Percentiles rank a stretch among this genome's conserved stretches.
phyloP scores from a whole-genome alignment of 2,113 vertebrate genomes.

The Cygnus buccinator region DNA sequence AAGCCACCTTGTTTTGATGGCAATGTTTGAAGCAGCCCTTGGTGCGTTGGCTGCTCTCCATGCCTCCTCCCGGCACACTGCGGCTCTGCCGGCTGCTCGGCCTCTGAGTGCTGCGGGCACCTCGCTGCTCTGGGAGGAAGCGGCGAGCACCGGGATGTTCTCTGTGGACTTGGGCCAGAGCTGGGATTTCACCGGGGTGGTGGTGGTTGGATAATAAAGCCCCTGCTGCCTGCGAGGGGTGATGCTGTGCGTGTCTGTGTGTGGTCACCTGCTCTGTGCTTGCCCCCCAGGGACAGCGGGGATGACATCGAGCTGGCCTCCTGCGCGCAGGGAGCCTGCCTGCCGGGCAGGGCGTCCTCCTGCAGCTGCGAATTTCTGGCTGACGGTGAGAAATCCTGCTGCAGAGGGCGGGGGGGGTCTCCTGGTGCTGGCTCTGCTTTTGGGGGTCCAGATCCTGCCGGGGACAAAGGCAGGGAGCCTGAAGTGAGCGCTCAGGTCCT shows the following conservation, averaged over 20 bases:
- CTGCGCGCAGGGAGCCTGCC: conserved; percentile 85
- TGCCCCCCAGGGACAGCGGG: conserved; percentile 88
- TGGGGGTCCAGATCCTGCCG: neutral
- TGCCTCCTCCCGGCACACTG: too few relatives aligned
- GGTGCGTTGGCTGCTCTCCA: neutral
- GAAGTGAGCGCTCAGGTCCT: neutral
- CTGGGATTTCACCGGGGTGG: neutral
- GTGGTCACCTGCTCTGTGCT: neutral
- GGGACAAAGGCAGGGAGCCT: neutral
- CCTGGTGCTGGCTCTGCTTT: neutral
- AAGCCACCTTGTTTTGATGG: neutral
- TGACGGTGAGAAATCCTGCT: conserved; percentile 79
- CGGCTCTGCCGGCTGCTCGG: neutral
- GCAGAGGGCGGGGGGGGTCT: fast-evolving
- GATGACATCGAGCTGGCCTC: conserved; percentile 91
- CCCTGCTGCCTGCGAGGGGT: fast-evolving
- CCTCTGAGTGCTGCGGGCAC: neutral
- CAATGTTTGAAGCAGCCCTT: neutral
- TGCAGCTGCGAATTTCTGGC: conserved; percentile 95
- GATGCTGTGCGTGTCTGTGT: neutral
- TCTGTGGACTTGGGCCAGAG: neutral
- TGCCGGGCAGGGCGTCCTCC: conserved; percentile 84
- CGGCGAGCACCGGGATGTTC: fast-evolving
- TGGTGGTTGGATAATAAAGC: fast-evolving
- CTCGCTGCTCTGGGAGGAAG: neutral